These are phyloP conservation scores for Aphodius sticticus DNA, from an alignment of 2,888 invertebrate species.

Conservation along the genomic window DNA sequence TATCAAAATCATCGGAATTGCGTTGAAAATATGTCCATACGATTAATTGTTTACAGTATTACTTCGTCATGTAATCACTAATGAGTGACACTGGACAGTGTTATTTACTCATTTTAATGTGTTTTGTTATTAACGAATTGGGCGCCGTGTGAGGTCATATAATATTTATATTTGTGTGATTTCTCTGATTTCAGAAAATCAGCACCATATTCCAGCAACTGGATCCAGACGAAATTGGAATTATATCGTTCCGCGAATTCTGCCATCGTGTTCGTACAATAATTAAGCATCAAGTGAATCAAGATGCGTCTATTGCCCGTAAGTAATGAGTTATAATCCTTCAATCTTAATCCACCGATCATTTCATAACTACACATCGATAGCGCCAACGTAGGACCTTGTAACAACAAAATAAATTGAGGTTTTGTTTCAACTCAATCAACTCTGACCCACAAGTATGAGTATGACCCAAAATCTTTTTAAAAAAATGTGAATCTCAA, in stretches of 20 bases:
- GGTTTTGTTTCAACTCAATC: too few species aligned
- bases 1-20: too few species aligned
- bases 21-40: background rate
- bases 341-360: too few species aligned
- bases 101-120: conserved; percentile 6
- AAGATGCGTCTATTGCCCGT: background rate
- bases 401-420: too few species aligned
- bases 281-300: conserved; percentile 20
- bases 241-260: conserved; percentile 49
- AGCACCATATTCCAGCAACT: conserved; percentile 46
- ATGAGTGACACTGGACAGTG: background rate
- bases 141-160: background rate
- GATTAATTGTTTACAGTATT: background rate
- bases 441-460: too few species aligned
- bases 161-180: background rate
- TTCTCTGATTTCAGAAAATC: conserved; percentile 46
- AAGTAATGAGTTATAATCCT: background rate
- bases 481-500: too few species aligned
- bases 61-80: background rate
- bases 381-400: too few species aligned
- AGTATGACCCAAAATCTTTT: too few species aligned
- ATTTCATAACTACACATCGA: too few species aligned
- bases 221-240: conserved; percentile 46
- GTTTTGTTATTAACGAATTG: background rate
- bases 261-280: conserved; percentile 46